Conservation (phyloP, 1,140 invertebrate genomes). For the Orius insidiosus region DNA sequence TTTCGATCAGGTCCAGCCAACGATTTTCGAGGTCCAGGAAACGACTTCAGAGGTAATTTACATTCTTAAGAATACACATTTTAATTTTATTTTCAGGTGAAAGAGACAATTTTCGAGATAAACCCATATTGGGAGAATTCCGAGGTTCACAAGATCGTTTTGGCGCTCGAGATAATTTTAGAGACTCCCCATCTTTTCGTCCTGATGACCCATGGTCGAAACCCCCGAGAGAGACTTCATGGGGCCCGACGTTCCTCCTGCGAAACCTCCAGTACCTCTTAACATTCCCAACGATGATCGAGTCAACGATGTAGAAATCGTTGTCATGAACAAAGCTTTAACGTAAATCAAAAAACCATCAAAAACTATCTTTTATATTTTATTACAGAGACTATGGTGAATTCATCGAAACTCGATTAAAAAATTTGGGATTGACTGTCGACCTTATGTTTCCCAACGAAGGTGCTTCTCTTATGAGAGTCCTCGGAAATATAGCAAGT, state of each 20-base stretch:
- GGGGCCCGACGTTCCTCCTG: conserved; percentile 8
- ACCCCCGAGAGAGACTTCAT: background rate
- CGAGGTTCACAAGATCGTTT: conserved; percentile 19
- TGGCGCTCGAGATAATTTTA: conserved; percentile 5
- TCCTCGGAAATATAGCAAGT: conserved; percentile 73
- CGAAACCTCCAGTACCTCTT: conserved; percentile 19
- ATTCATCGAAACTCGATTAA: conserved; percentile 66
- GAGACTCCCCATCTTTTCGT: conserved; percentile 3
- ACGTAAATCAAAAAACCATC: conserved; percentile 42
- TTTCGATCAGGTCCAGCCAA: background rate
- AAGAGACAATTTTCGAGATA: no score
- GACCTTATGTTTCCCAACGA: conserved; percentile 80
- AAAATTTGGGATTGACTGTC: conserved; percentile 58
- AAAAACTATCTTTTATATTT: background rate
- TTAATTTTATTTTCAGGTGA: no score
- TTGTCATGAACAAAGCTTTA: conserved; percentile 57
- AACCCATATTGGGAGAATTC: conserved; percentile 4
- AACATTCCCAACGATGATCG: conserved; percentile 27
- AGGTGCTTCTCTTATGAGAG: conserved; percentile 61
- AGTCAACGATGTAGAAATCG: conserved; percentile 72
- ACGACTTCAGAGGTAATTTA: conserved; percentile 22
- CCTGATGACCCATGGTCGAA: conserved; percentile 4
- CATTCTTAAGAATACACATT: conserved; percentile 1
- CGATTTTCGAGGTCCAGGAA: no score
- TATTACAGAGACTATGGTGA: conserved; percentile 68